Conservation (phyloP, 2,888 invertebrate genomes). For the Cerastis leucographa region DNA sequence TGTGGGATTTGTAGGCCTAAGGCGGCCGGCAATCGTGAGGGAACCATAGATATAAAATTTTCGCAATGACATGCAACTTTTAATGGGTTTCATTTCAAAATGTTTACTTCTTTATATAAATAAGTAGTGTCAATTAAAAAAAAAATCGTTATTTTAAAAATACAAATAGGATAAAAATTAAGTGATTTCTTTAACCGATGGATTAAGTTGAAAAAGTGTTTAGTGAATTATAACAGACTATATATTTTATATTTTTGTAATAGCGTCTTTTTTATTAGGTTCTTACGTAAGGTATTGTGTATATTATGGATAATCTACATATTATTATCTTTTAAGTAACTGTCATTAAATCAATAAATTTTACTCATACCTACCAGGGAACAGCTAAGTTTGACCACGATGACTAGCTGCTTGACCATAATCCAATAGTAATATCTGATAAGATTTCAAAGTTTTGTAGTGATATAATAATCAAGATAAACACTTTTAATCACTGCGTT, state of each 20-base stretch:
- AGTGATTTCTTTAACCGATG: background rate
- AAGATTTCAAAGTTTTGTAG: background rate
- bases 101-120: background rate
- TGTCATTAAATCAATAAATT: background rate
- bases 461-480: background rate
- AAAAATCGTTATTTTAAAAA: no score
- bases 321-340: background rate
- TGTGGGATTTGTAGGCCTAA: slow-evolving; percentile 29
- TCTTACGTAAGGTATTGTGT: background rate
- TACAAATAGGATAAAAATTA: background rate
- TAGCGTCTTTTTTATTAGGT: no score
- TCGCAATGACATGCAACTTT: background rate
- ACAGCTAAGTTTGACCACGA: background rate
- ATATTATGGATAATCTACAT: no score
- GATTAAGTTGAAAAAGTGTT: no score
- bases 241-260: background rate
- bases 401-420: background rate
- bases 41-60: background rate
- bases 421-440: slow-evolving; percentile 2
- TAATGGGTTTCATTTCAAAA: background rate
- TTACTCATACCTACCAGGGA: no score
- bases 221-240: background rate
- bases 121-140: no score
- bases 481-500: background rate
- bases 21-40: background rate